Base-by-base conservation (phyloP, 2,113 vertebrate species). In the Brachypteracias leptosomus region DNA sequence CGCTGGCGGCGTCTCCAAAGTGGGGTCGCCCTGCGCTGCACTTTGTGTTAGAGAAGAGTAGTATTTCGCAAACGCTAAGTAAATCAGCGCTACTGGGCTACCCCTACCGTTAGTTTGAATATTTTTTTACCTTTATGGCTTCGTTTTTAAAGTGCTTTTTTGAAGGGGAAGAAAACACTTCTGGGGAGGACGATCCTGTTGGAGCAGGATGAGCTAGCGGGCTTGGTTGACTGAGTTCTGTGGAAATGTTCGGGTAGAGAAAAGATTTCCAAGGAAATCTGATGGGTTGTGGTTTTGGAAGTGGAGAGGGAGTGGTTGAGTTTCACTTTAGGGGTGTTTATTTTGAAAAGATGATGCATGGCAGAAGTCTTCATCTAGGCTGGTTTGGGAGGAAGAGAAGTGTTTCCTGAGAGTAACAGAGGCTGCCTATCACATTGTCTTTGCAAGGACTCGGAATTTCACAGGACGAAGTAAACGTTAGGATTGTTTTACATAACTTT, bases 71-170 rank as follows among this genome's bases (percentile, higher is more conserved):
- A 57, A 36, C 13, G 25, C 9, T 1, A 40, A 5, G 8, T 7
- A 5, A n/a, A 5, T 22, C 3, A 1, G 58, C 26, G 2, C 0
- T 1, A 1, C 22, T 8, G 11, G 55, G 25, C 88, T 22, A 2
- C 18, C 14, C 36, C 11, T 13, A 2, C 44, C 3, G 8, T 5
- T 31, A 2, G 25, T 33, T 7, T 49, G n/a, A n/a, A n/a, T n/a
- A 7, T 25, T 35, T 26, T 7, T 4, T 36, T 52, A 9, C 6
- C 22, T 36, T 15, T 1, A 1, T 9, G 5, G 6, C 29, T 38
- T 13, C 7, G 10, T 18, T 44, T 57, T 38, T 13, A 0, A 16
- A 33, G 20, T 2, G 47, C 9, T 26, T 2, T 16, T 38, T 19
- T 4, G 42, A 21, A 22, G 14, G 46, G 52, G 26, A 24, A 4